Evolutionary conservation across 2,888 invertebrate species (phyloP).

Genomic region (Cheilosia urbana): DNA sequence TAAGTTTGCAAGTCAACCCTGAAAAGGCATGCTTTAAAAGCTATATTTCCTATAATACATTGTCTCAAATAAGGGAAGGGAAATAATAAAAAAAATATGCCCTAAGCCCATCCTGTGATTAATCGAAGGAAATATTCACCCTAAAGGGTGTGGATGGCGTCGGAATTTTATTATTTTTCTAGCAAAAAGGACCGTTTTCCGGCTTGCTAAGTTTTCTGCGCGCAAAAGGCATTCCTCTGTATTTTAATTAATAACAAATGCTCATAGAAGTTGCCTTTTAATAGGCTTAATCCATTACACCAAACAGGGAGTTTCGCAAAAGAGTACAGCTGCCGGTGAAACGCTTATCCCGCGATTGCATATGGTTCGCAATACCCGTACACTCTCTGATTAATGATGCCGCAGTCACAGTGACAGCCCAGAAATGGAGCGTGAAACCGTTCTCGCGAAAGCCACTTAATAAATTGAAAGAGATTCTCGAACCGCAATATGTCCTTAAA

Average conservation of each 20-base stretch:
- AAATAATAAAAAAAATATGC: slow-evolving; percentile 1
- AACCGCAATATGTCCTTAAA: slow-evolving; percentile 49
- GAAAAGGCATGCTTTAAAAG: slow-evolving; percentile 23
- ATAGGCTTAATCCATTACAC: slow-evolving; percentile 51
- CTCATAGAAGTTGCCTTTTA: slow-evolving; percentile 26
- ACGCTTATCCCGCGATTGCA: slow-evolving; percentile 2
- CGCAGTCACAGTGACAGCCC: slow-evolving; percentile 39
- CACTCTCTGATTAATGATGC: slow-evolving; percentile 48
- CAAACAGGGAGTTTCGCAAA: background rate
- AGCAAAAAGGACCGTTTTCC: slow-evolving; percentile 35
- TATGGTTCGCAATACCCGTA: slow-evolving; percentile 8
- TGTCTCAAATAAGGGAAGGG: background rate
- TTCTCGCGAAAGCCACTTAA: slow-evolving; percentile 18
- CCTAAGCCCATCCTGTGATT: slow-evolving; percentile 40
- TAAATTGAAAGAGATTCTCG: slow-evolving; percentile 51
- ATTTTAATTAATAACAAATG: slow-evolving; percentile 57
- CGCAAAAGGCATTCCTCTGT: slow-evolving; percentile 14
- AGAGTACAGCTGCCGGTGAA: background rate
- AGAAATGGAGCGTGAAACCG: background rate
- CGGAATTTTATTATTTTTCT: slow-evolving; percentile 18
- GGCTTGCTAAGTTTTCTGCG: slow-evolving; percentile 31
- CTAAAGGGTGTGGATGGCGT: slow-evolving; percentile 3
- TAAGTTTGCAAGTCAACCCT: slow-evolving; percentile 53
- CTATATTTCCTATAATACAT: slow-evolving; percentile 11
- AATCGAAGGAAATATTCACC: slow-evolving; percentile 44